These are phyloP conservation scores for Micromys minutus DNA, from an alignment of 2,113 vertebrate species.

Conservation along the genomic window DNA sequence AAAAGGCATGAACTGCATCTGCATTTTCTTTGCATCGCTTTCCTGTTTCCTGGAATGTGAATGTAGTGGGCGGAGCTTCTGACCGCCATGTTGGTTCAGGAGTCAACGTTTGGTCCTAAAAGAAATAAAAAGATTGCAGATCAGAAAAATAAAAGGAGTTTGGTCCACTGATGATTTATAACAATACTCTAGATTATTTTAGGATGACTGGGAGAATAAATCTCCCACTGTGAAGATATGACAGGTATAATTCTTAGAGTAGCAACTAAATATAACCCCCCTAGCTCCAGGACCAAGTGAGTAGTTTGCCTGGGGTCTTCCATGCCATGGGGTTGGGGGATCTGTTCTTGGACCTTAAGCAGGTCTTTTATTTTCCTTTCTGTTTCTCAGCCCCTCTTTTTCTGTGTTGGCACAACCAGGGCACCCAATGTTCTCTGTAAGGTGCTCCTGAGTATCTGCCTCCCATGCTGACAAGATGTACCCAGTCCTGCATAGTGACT, in stretches of 20 bases:
- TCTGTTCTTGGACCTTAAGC: not conserved
- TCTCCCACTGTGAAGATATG: not conserved
- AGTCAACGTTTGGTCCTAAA: not conserved
- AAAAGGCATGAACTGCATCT: not conserved
- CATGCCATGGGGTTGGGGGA: not conserved
- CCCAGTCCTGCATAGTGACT: not conserved
- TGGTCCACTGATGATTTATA: not conserved
- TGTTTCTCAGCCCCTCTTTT: not conserved
- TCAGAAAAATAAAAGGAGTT: not conserved
- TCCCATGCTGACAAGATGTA: not conserved
- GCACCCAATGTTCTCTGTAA: not conserved
- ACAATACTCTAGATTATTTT: not conserved
- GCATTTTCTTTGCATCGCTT: not conserved
- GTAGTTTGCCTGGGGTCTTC: not conserved
- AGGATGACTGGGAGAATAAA: not conserved
- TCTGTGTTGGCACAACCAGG: not conserved
- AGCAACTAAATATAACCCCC: not conserved
- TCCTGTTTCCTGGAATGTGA: not conserved
- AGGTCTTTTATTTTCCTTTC: not conserved
- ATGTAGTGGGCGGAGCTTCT: not conserved
- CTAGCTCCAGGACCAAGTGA: not conserved
- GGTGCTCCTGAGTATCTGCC: not conserved
- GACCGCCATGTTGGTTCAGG: not conserved
- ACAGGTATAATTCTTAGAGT: not conserved
- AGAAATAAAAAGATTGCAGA: not conserved